Conservation (phyloP, 2,113 vertebrate genomes). For the Irena cyanogastra region DNA sequence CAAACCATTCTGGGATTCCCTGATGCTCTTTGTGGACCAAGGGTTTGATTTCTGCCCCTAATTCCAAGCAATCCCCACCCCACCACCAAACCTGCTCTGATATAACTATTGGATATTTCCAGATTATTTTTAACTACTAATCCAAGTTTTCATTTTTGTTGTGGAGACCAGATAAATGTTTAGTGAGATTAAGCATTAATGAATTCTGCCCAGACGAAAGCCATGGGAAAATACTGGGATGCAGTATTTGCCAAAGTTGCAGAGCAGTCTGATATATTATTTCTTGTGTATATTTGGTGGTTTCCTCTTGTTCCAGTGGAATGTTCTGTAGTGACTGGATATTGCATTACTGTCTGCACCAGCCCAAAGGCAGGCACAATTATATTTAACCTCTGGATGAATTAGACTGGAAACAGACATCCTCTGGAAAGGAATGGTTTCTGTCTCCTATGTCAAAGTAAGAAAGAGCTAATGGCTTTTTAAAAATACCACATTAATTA, state of each 20-base stretch:
- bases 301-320: not conserved
- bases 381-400: not conserved
- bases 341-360: not conserved
- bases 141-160: not conserved
- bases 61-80: fast-evolving
- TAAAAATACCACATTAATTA: not conserved
- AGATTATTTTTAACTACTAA: not conserved
- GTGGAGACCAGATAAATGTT: not conserved
- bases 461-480: not conserved
- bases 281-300: not conserved
- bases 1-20: not conserved
- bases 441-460: not conserved
- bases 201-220: not conserved
- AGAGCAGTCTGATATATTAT: too few relatives aligned
- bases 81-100: not conserved
- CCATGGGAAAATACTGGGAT: not conserved
- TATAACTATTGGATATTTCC: not conserved
- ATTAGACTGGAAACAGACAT: not conserved
- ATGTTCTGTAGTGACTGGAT: not conserved
- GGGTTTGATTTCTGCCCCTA: not conserved
- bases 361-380: not conserved
- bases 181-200: not conserved
- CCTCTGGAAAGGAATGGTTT: not conserved
- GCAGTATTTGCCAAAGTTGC: not conserved
- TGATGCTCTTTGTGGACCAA: not conserved